Evolutionary conservation across 2,888 invertebrate species (phyloP).

Genomic region (Blastobasis adustella): DNA sequence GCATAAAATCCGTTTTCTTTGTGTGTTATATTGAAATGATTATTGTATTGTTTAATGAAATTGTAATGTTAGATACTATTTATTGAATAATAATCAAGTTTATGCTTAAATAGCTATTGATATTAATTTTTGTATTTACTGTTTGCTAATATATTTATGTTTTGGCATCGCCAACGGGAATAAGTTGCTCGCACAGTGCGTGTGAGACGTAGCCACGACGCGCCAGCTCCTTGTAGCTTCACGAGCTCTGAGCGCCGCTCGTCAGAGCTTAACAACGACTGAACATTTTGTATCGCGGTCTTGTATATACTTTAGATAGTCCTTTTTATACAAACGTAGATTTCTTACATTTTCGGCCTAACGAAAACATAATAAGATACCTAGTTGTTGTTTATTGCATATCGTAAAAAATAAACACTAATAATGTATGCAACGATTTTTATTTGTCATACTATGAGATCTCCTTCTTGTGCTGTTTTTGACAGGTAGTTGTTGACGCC

Average conservation of each 20-base stretch:
- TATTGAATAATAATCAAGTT: constrained; percentile 23
- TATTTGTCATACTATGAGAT: constrained; percentile 35
- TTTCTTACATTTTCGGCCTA: constrained; percentile 25
- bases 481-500: constrained; percentile 42
- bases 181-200: background rate
- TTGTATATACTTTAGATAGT: constrained; percentile 25
- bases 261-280: constrained; percentile 19
- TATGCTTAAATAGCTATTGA: constrained; percentile 8
- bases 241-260: too few relatives aligned
- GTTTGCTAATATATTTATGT: constrained; percentile 1
- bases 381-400: constrained; percentile 41
- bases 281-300: constrained; percentile 2
- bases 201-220: too few relatives aligned
- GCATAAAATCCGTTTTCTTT: background rate
- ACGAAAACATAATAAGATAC: constrained; percentile 37
- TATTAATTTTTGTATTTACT: constrained; percentile 4
- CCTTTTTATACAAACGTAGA: constrained; percentile 43
- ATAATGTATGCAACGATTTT: constrained; percentile 17
- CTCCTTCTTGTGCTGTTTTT: constrained; percentile 40
- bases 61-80: constrained; percentile 35
- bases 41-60: constrained; percentile 16
- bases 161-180: background rate
- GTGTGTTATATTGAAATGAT: background rate
- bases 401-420: constrained; percentile 35
- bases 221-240: too few relatives aligned